Evolutionary conservation across 92 coral and sea anemone genomes (phyloP).

Genomic region (Porites cylindrica): DNA sequence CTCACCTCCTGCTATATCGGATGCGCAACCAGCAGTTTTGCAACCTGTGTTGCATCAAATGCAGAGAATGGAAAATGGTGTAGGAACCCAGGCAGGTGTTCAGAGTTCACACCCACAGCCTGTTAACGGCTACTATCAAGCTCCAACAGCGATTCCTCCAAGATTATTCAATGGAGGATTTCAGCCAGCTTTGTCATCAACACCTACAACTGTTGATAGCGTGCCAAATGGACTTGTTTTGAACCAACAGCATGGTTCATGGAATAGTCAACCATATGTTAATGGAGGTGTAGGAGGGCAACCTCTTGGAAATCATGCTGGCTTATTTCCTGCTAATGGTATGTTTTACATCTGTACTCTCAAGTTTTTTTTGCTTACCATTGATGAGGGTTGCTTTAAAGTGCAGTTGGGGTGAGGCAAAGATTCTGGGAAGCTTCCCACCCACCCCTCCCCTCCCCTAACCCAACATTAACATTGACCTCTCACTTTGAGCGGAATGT

Average conservation of each 20-base stretch:
- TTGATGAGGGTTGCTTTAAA: too few relatives aligned
- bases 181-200: slow-evolving; percentile 85
- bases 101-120: slow-evolving; percentile 33
- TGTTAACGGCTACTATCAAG: slow-evolving; percentile 17
- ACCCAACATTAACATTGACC: too few relatives aligned
- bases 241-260: slow-evolving; percentile 13
- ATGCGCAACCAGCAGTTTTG: slow-evolving; percentile 42
- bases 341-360: neutral
- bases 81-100: slow-evolving; percentile 12
- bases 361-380: too few relatives aligned
- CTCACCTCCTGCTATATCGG: slow-evolving; percentile 50
- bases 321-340: slow-evolving; percentile 28
- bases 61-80: slow-evolving; percentile 19
- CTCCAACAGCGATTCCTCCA: slow-evolving; percentile 28
- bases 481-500: too few relatives aligned
- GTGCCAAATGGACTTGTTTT: slow-evolving; percentile 18
- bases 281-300: slow-evolving; percentile 13
- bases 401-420: too few relatives aligned
- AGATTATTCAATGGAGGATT: slow-evolving; percentile 62
- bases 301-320: neutral
- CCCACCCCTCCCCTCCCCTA: too few relatives aligned
- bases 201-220: slow-evolving; percentile 64
- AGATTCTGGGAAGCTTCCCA: too few relatives aligned
- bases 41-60: slow-evolving; percentile 41
- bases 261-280: slow-evolving; percentile 17